Evolutionary conservation across 1,140 invertebrate species (phyloP).

Genomic region (Orchesella cincta): DNA sequence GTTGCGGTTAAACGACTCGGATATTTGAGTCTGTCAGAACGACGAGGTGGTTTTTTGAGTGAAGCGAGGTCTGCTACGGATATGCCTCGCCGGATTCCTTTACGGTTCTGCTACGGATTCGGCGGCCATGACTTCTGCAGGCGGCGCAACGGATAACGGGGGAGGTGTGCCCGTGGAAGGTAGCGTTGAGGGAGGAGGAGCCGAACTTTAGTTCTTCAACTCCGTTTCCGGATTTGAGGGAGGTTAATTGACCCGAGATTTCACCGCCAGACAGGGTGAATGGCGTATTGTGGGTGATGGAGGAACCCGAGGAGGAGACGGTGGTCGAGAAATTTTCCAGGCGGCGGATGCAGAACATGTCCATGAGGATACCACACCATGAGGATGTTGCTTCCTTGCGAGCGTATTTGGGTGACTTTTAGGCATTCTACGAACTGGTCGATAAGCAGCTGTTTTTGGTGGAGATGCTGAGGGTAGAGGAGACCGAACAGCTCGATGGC

Average conservation of each 20-base stretch:
- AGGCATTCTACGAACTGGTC: slow-evolving; percentile 88
- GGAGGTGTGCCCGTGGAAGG: slow-evolving; percentile 80
- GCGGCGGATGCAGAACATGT: slow-evolving; percentile 69
- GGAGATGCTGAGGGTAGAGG: too few species aligned
- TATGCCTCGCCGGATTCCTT: too few species aligned
- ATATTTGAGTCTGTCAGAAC: slow-evolving; percentile 85
- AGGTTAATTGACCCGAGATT: too few species aligned
- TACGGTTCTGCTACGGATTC: slow-evolving; percentile 85
- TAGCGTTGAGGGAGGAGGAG: too few species aligned
- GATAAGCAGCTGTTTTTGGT: slow-evolving; percentile 97
- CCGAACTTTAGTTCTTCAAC: slow-evolving; percentile 10
- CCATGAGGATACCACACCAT: slow-evolving; percentile 87
- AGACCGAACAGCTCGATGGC: slow-evolving; percentile 90
- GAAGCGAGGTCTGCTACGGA: too few species aligned
- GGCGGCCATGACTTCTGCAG: slow-evolving; percentile 82
- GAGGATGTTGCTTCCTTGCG: slow-evolving; percentile 96
- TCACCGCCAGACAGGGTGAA: too few species aligned
- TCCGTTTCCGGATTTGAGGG: slow-evolving; percentile 53
- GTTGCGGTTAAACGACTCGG: slow-evolving; percentile 82
- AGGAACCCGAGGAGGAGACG: too few species aligned
- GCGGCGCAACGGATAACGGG: slow-evolving; percentile 85
- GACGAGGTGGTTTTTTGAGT: slow-evolving; percentile 88
- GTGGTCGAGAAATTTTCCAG: background rate
- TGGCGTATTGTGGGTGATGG: too few species aligned
- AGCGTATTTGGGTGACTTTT: slow-evolving; percentile 73